Conservation (phyloP, 2,797 vertebrate species). For the Siniperca scherzeri region DNA sequence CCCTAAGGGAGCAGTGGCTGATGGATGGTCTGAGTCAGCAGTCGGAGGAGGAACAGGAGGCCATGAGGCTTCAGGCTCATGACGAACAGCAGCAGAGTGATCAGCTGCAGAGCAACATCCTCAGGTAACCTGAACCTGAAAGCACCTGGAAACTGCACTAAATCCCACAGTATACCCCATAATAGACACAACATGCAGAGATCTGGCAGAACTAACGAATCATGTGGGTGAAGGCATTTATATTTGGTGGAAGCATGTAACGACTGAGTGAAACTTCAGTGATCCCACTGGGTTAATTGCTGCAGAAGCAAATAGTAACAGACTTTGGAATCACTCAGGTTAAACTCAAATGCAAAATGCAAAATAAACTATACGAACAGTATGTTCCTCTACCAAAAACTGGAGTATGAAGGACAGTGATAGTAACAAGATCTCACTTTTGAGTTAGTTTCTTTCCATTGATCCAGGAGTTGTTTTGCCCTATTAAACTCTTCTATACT, state of each 20-base stretch:
- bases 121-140: slow-evolving; percentile 86
- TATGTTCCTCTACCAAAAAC: background rate
- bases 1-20: slow-evolving; percentile 95
- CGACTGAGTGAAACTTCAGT: background rate
- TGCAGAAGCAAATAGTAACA: background rate
- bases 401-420: background rate
- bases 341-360: background rate
- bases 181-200: background rate
- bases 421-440: background rate
- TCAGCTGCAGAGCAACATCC: slow-evolving; percentile 89
- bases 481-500: background rate
- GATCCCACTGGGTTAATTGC: background rate
- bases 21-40: slow-evolving; percentile 92
- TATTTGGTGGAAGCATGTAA: background rate
- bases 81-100: slow-evolving; percentile 88
- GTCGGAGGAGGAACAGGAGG: slow-evolving; percentile 91
- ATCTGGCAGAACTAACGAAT: background rate
- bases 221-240: background rate
- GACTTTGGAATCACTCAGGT: background rate
- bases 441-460: background rate
- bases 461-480: background rate
- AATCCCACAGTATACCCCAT: slow-evolving; percentile 10
- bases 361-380: background rate
- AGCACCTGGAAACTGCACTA: background rate
- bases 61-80: slow-evolving; percentile 89